A percentile compares a stretch with the other conserved stretches of the same genome.
Evolutionary conservation across 2,113 vertebrate genomes (phyloP).

Genomic region (Labrus mixtus): DNA sequence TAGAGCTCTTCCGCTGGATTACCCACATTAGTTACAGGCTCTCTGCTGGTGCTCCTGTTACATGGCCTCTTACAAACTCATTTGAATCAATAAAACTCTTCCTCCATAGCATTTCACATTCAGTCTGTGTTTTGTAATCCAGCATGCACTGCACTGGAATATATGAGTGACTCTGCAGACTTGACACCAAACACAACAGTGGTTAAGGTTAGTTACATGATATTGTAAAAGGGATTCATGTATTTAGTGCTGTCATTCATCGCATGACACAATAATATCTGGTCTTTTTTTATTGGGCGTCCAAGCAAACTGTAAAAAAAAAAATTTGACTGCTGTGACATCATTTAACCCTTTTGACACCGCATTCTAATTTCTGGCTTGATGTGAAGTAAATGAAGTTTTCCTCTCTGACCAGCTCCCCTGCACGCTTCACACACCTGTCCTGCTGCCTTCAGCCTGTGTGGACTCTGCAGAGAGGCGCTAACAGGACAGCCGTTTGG

Average conservation of each 20-base stretch:
- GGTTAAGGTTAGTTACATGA: conserved; percentile 8
- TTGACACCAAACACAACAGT: background rate
- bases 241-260: conserved; percentile 14
- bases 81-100: conserved; percentile 46
- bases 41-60: conserved; percentile 30
- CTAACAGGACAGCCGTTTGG: conserved; percentile 53
- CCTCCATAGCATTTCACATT: conserved; percentile 7
- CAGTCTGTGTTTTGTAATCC: background rate
- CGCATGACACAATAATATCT: background rate
- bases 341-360: conserved; percentile 14
- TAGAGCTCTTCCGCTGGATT: conserved; percentile 69
- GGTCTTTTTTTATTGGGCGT: too few relatives aligned
- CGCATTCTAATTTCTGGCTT: conserved; percentile 32
- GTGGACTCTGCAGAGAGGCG: conserved; percentile 56
- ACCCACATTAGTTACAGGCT: conserved; percentile 67
- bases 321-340: conserved; percentile 11
- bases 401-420: conserved; percentile 1
- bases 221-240: conserved; percentile 15
- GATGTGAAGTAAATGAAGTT: conserved; percentile 36
- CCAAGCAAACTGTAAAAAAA: too few relatives aligned
- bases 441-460: conserved; percentile 26
- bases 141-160: background rate
- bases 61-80: conserved; percentile 33
- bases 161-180: conserved; percentile 10
- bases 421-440: conserved; percentile 53